Evolutionary conservation across 2,797 vertebrate genomes (phyloP), one percentile per base, ranked within the genome.

Genomic region (Esox masquinongy): DNA sequence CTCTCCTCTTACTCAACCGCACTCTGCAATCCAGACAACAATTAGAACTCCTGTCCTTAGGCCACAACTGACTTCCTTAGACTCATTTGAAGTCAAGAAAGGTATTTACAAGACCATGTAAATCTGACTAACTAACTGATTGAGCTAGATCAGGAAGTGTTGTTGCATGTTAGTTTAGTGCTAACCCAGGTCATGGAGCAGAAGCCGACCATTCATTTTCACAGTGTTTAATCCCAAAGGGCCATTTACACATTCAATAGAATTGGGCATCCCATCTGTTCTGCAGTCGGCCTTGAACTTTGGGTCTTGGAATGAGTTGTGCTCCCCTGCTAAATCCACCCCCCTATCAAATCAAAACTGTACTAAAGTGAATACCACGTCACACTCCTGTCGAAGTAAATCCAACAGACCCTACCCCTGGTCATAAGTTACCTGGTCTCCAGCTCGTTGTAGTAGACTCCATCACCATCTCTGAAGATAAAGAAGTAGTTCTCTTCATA

Each of bases 401-500:
- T 26, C 63, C 26, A 69, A 43, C 24, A 5, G 24, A 4, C 19
- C n/a, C 69, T 15, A 49, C 49, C 22, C 74, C 15, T 17, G 1
- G 16, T 14, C 11, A 2, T 24, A 17, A 4, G 36, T 83, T 77
- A 96, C 97, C 97, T 94, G 24, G 97, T 99, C 90, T 99, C 97
- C 77, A 99, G 84, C 82, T 98, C 97, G 0, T 99, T 99, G 93
- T 99, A 99, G 86, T 99, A 98, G 78, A 99, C 97, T 0, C 97
- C 97, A 0, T 99, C 97, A 0, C 94, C 95, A 78, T 99, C 97
- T 61, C 97, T 94, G 87, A 99, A 98, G 90, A 98, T 98, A 81
- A 99, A 98, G 91, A 99, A 99, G 85, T 99, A 99, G 87, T 99
- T 99, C 89, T 99, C 97, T 79, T 99, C 97, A 0, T 99, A 99